Evolutionary conservation across 2,888 invertebrate species (phyloP), one percentile per base, ranked within the genome.

Genomic region (Malthinus seriepunctatus): DNA sequence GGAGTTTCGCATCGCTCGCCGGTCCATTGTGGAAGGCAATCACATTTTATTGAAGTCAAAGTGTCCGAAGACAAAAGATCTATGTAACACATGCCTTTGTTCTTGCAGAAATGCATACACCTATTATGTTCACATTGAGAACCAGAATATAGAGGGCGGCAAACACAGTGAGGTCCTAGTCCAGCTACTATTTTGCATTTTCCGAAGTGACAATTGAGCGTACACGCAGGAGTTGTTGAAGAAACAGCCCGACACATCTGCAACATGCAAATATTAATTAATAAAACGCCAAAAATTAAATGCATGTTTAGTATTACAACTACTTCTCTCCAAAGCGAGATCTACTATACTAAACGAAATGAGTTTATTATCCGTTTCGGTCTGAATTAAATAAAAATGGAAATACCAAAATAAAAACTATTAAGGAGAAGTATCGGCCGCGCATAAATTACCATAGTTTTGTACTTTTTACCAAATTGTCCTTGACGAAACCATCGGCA

Each of bases 71-170:
- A 63, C 12, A 73, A 60, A 3, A 70, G 60, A 61, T 78, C 77
- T 2, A 82, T 76, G 47, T 81, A 80, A 65, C 87, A 87, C 53
- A 80, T 70, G 34, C 85, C 87, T 62, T 85, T 83, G 72, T 88
- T 86, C 67, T 82, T 79, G 70, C 90, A 90, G 73, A 83, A 84
- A 42, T 85, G 86, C 2, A 87, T 85, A 72, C 90, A 90, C 53
- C 85, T 82, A 75, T 86, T 88, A 69, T 84, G 83, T 73, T 88
- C 85, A 78, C 91, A 91, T 47, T 81, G 76, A 61, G 83, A 80
- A 11, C 91, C 90, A 37, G 82, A 81, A 76, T 86, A 91, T 46
- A 82, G 81, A 0, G 85, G 78, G 32, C 83, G 80, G 70, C 91
- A 91, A 63, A 81, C 76, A 79, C 91, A 91, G 73, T 84, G 81